Evolutionary conservation across 2,113 vertebrate genomes (phyloP), one percentile per base, ranked within the genome.

Genomic region (Falcunculus frontatus): DNA sequence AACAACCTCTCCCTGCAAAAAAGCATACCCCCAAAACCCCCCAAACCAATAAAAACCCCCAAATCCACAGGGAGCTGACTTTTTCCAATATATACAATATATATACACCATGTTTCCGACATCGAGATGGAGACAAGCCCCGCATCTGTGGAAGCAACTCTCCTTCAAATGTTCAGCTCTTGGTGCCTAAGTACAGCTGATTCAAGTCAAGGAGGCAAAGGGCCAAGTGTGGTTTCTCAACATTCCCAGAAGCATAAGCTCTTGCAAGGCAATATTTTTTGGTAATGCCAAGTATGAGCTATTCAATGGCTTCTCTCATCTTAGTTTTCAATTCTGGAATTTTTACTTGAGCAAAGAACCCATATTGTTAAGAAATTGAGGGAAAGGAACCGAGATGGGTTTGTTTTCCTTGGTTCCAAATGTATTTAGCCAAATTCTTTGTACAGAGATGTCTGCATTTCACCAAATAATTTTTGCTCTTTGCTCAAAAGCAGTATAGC

Each of bases 381-480:
- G 21, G 7, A 33, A 69, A 77, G 22, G 1, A 12, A 4, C 6
- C 7, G 52, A 62, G 15, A 20, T 75, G 12, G 8, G 3, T 62
- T 26, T 88, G 14, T 35, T 59, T 79, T 70, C 39, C n/a, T 78
- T 73, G 1, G 2, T 94, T 93, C 56, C 20, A 75, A 76, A 73
- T 78, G 5, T 27, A 39, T 87, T 62, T 69, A 72, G 37, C 13
- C 9, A 53, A 27, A 53, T 76, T 73, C 9, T 85, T 16, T 84
- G 22, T 39, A 74, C 30, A 50, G 35, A 77, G 13, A 11, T 65
- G 25, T 29, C 33, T 41, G 18, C 35, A 11, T 60, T 78, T 91
- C 41, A 69, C 55, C 59, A 93, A 63, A 44, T 60, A 44, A 89
- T 33, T 93, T 75, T 87, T 91, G n/a, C 33, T 79, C 59, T 90